Evolutionary conservation across 30 jellyfish, hydroid and myxozoan genomes (phyloP).

Genomic region (Chrysaora quinquecirrha): DNA sequence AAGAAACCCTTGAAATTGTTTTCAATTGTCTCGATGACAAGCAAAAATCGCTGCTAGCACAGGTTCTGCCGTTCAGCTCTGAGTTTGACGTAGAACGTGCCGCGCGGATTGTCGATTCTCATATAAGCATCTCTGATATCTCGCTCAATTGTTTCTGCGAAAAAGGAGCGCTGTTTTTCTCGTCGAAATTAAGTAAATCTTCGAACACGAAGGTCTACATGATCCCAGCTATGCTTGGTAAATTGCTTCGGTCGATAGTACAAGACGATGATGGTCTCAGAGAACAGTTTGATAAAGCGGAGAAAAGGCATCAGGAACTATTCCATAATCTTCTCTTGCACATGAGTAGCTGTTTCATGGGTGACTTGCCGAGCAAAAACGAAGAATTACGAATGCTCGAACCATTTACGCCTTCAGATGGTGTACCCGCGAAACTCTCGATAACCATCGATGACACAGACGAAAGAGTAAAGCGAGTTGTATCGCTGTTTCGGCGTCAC

Average conservation of each 20-base stretch:
- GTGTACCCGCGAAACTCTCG: slow-evolving; percentile 47
- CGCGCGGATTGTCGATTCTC: slow-evolving; percentile 9
- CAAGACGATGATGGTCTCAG: neutral
- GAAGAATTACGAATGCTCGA: slow-evolving; percentile 53
- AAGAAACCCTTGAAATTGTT: slow-evolving; percentile 10
- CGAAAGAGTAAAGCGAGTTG: slow-evolving; percentile 41
- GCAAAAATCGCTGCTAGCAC: slow-evolving; percentile 29
- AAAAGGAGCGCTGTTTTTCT: slow-evolving; percentile 39
- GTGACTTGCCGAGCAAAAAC: slow-evolving; percentile 17
- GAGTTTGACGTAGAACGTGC: slow-evolving; percentile 54
- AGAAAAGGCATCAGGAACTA: slow-evolving; percentile 29
- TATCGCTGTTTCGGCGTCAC: slow-evolving; percentile 13
- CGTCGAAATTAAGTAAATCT: neutral
- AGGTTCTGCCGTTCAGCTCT: slow-evolving; percentile 39
- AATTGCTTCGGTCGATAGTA: slow-evolving; percentile 21
- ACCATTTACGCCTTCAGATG: slow-evolving; percentile 72
- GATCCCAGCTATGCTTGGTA: slow-evolving; percentile 49
- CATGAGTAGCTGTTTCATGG: slow-evolving; percentile 63
- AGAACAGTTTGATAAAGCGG: slow-evolving; percentile 14
- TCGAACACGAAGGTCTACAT: neutral
- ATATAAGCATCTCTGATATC: slow-evolving; percentile 5
- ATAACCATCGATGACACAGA: slow-evolving; percentile 3
- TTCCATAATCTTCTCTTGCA: slow-evolving; percentile 6
- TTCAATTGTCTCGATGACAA: slow-evolving; percentile 3
- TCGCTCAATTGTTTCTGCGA: slow-evolving; percentile 46